A percentile compares a stretch with the other conserved stretches of the same genome.
These are phyloP conservation scores for Himalopsyche anomala DNA, from an alignment of 2,888 invertebrate genomes.

Conservation along the genomic window DNA sequence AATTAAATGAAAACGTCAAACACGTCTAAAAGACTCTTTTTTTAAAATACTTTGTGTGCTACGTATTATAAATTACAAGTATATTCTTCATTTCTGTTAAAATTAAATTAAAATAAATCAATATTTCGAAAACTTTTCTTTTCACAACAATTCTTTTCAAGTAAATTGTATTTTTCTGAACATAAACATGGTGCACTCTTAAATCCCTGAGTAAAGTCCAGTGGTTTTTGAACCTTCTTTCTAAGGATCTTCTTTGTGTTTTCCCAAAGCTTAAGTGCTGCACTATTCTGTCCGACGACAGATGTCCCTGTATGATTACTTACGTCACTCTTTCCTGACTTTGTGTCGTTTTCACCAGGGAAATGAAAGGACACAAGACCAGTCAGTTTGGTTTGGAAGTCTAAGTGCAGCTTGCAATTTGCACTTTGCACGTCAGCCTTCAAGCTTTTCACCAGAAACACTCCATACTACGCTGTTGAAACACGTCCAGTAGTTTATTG, in stretches of 20 bases:
- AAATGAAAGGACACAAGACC: constrained; percentile 50
- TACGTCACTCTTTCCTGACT: constrained; percentile 41
- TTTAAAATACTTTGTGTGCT: too few relatives aligned
- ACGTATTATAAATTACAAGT: too few relatives aligned
- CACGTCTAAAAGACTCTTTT: too few relatives aligned
- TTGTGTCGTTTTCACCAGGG: constrained; percentile 53
- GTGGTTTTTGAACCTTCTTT: background rate
- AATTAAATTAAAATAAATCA: too few relatives aligned
- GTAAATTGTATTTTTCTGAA: too few relatives aligned
- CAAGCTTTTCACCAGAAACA: background rate
- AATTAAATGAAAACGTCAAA: too few relatives aligned
- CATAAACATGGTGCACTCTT: background rate
- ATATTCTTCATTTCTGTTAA: too few relatives aligned
- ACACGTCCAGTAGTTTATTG: background rate
- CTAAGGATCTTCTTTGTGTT: background rate
- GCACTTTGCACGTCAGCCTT: constrained; percentile 46
- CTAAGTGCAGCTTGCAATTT: constrained; percentile 53
- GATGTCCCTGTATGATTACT: constrained; percentile 40
- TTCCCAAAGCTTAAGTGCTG: constrained; percentile 29
- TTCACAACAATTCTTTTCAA: too few relatives aligned
- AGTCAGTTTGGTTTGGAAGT: constrained; percentile 32
- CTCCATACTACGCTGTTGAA: background rate
- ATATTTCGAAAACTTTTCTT: too few relatives aligned
- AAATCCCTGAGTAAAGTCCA: constrained; percentile 12
- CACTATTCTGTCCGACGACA: constrained; percentile 34